Conservation (phyloP, 2,797 vertebrate genomes). For the Babyrousa celebensis region DNA sequence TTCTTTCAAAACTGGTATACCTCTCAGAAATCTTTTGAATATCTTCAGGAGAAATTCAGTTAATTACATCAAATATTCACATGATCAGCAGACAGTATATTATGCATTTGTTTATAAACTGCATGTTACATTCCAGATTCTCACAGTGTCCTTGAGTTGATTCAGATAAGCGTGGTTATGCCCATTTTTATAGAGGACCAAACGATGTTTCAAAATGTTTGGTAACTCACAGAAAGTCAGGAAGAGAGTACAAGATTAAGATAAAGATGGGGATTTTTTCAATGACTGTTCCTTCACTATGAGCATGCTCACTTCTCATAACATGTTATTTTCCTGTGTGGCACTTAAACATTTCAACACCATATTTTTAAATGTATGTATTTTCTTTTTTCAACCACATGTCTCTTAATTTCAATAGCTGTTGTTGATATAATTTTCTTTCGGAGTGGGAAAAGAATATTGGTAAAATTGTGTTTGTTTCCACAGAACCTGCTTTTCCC, state of each 20-base stretch:
- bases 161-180: neutral
- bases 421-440: neutral
- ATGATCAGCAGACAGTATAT: neutral
- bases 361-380: neutral
- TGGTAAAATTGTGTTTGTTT: conserved; percentile 86
- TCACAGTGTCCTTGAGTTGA: neutral
- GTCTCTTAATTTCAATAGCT: neutral
- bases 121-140: neutral
- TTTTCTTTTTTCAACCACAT: neutral
- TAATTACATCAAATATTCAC: neutral
- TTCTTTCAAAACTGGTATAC: neutral
- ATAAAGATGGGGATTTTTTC: neutral
- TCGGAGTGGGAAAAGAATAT: neutral
- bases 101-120: neutral
- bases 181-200: neutral
- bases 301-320: neutral
- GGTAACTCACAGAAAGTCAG: neutral
- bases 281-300: neutral
- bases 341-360: neutral
- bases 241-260: neutral
- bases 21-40: neutral
- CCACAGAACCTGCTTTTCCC: conserved; percentile 98
- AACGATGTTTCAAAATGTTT: conserved; percentile 24
- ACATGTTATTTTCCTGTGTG: neutral
- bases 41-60: neutral